Conservation (phyloP, 2,888 invertebrate genomes). For the Heterodera filipjevi region DNA sequence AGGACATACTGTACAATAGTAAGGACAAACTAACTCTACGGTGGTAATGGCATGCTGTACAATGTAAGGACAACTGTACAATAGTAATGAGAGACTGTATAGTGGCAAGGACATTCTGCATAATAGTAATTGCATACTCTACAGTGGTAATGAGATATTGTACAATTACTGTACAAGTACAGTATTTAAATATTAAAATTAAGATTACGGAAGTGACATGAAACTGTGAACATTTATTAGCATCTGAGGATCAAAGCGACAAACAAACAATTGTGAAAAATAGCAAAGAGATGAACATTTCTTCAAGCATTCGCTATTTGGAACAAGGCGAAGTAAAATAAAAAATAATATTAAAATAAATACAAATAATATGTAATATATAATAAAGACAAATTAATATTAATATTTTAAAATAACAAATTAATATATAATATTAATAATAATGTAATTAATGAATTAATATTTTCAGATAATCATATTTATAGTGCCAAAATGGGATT, state of each 20-base stretch:
- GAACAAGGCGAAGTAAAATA: neutral
- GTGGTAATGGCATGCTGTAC: no score
- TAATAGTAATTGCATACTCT: no score
- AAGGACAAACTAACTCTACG: no score
- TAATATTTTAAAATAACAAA: neutral
- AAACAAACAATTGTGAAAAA: neutral
- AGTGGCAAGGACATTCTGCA: no score
- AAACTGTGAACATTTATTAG: neutral
- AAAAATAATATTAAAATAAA: neutral
- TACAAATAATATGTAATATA: no score
- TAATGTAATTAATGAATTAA: neutral
- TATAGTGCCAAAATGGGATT: neutral
- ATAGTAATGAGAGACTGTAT: no score
- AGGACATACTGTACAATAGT: no score
- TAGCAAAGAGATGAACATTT: neutral
- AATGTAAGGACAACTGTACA: no score
- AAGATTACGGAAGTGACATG: neutral
- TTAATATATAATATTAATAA: no score
- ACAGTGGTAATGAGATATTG: no score
- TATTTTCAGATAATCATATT: neutral
- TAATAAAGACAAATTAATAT: no score
- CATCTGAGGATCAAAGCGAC: neutral
- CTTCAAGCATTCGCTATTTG: neutral
- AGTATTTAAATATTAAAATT: neutral
- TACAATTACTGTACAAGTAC: neutral